phyloP scores from a whole-genome alignment of 2,888 invertebrate species.

The Rhamphomyia laevipes region DNA sequence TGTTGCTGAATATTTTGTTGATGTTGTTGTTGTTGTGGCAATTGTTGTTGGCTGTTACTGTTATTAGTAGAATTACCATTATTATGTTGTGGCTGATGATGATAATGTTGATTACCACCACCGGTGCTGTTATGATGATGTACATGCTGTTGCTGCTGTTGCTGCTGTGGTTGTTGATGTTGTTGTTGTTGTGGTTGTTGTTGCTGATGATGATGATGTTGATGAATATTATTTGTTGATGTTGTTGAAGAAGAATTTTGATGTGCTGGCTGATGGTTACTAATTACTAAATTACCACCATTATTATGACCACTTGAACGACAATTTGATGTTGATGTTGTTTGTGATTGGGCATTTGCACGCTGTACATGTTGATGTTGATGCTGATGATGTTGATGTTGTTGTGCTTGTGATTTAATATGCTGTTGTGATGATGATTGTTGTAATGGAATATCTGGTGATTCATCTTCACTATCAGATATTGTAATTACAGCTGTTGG shows the following conservation, averaged over 20 bases:
- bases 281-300: constrained; percentile 15
- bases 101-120: constrained; percentile 16
- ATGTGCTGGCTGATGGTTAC: constrained; percentile 21
- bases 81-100: constrained; percentile 18
- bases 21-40: constrained; percentile 8
- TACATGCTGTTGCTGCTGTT: constrained; percentile 19
- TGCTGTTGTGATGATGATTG: constrained; percentile 19
- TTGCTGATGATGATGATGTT: constrained; percentile 39
- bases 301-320: constrained; percentile 17
- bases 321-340: constrained; percentile 28
- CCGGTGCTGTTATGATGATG: constrained; percentile 13
- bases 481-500: constrained; percentile 93
- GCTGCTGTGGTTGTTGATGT: constrained; percentile 38
- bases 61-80: constrained; percentile 16
- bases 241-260: constrained; percentile 16
- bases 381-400: not conserved
- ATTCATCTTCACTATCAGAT: constrained; percentile 88
- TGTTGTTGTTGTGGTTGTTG: constrained; percentile 40
- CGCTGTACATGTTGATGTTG: constrained; percentile 20
- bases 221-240: constrained; percentile 19
- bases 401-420: constrained; percentile 16
- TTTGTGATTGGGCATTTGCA: constrained; percentile 34
- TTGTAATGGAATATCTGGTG: constrained; percentile 33
- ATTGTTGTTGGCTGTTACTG: constrained; percentile 13
- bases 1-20: constrained; percentile 3